A percentile compares a stretch with the other conserved stretches of the same genome.
Conservation (phyloP, 2,888 invertebrate species). For the Coenonympha arcania region DNA sequence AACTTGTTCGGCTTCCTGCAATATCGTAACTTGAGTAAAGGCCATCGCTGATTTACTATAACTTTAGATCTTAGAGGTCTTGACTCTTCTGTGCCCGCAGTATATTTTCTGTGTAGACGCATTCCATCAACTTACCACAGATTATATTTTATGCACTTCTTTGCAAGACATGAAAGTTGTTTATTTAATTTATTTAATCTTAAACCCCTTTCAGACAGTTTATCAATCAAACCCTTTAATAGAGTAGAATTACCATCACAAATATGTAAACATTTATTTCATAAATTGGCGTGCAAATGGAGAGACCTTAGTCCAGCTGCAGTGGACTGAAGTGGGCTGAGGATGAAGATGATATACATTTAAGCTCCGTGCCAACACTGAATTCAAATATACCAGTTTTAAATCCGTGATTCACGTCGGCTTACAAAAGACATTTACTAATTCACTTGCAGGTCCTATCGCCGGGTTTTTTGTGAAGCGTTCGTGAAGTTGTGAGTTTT, state of each 20-base stretch:
- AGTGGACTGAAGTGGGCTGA: too few species aligned
- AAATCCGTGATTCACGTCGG: conserved; percentile 26
- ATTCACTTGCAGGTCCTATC: conserved; percentile 52
- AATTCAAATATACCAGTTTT: conserved; percentile 16
- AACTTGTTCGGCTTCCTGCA: conserved; percentile 6
- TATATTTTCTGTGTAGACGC: neutral
- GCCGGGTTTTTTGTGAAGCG: conserved; percentile 54
- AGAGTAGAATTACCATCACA: too few species aligned
- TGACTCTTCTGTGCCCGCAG: neutral
- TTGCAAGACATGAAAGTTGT: too few species aligned
- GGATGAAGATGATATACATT: too few species aligned
- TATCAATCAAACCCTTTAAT: too few species aligned
- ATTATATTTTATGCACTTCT: too few species aligned
- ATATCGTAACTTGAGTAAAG: conserved; percentile 3
- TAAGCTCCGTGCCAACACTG: neutral
- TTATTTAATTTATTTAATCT: too few species aligned
- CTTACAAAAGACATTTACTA: conserved; percentile 41
- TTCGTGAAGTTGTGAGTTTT: conserved; percentile 52
- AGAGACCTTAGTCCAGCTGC: too few species aligned
- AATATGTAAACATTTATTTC: too few species aligned
- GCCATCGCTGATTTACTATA: neutral
- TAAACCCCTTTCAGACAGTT: too few species aligned
- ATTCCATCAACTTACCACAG: too few species aligned
- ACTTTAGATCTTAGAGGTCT: neutral
- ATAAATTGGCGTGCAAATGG: too few species aligned